Evolutionary conservation across 2,888 invertebrate species (phyloP).

Genomic region (Stomorhina lunata): DNA sequence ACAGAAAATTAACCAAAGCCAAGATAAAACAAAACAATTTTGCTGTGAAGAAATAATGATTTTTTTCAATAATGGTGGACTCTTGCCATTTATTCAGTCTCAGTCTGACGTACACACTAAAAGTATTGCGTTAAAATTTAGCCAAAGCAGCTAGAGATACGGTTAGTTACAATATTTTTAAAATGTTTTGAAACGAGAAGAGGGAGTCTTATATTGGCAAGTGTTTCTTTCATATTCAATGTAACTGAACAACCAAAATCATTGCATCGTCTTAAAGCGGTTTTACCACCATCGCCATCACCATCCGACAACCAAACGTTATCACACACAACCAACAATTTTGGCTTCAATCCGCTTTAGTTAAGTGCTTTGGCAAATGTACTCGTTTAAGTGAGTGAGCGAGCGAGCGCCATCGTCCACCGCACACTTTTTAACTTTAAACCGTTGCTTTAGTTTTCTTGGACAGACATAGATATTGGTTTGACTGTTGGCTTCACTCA

Average conservation of each 20-base stretch:
- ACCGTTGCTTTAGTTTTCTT: constrained; percentile 19
- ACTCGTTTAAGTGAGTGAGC: constrained; percentile 16
- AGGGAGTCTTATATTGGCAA: constrained; percentile 55
- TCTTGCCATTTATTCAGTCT: no score
- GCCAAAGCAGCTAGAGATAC: not conserved
- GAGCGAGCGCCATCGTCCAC: not conserved
- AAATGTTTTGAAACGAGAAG: no score
- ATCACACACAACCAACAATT: constrained; percentile 6
- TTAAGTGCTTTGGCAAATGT: constrained; percentile 37
- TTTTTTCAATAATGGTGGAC: no score
- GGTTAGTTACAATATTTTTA: not conserved
- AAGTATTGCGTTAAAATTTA: constrained; percentile 43
- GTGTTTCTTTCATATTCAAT: no score
- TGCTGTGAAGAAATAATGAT: no score
- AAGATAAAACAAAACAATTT: constrained; percentile 27
- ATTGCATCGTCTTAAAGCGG: constrained; percentile 50
- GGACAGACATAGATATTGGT: no score
- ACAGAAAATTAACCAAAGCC: not conserved
- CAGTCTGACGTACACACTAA: no score
- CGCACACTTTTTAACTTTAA: not conserved
- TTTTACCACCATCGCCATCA: constrained; percentile 26
- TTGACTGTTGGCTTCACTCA: constrained; percentile 3
- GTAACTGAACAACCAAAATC: no score
- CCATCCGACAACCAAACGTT: no score
- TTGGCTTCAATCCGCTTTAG: constrained; percentile 48